These are phyloP conservation scores for Platycheirus rosarum DNA, from an alignment of 2,888 invertebrate species.

Conservation along the genomic window DNA sequence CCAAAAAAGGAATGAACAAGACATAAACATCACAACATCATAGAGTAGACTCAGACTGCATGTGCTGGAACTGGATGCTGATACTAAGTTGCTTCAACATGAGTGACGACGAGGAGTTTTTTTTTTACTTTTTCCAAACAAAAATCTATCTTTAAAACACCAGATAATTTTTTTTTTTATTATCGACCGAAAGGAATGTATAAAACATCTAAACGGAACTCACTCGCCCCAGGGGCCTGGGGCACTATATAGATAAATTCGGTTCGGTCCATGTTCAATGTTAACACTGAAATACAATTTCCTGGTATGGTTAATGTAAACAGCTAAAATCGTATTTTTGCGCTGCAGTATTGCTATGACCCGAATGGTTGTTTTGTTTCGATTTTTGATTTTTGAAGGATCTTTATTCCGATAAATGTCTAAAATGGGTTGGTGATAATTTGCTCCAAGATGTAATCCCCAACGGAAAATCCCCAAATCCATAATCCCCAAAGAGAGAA, in stretches of 20 bases:
- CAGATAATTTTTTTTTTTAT: slow-evolving; percentile 16
- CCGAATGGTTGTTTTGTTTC: no score
- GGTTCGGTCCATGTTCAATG: slow-evolving; percentile 19
- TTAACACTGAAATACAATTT: slow-evolving; percentile 25
- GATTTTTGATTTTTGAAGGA: no score
- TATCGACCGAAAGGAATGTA: slow-evolving; percentile 2
- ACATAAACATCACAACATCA: background rate
- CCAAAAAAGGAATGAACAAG: slow-evolving; percentile 50
- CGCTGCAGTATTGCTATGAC: no score
- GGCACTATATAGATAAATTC: no score
- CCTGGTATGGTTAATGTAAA: slow-evolving; percentile 23
- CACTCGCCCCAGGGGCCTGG: slow-evolving; percentile 26
- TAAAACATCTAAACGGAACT: slow-evolving; percentile 34
- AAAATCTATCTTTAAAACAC: slow-evolving; percentile 15
- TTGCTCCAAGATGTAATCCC: no score
- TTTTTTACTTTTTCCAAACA: slow-evolving; percentile 20
- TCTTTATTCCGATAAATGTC: no score
- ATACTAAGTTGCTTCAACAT: slow-evolving; percentile 14
- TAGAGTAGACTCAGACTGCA: background rate
- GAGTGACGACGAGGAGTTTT: slow-evolving; percentile 5
- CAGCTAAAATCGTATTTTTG: slow-evolving; percentile 18
- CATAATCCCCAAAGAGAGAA: no score
- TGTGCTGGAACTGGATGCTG: slow-evolving; percentile 20
- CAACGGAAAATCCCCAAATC: no score
- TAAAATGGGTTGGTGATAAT: no score